phyloP scores from a whole-genome alignment of 64 coral and sea anemone genomes.

The Stichodactyla mertensii region DNA sequence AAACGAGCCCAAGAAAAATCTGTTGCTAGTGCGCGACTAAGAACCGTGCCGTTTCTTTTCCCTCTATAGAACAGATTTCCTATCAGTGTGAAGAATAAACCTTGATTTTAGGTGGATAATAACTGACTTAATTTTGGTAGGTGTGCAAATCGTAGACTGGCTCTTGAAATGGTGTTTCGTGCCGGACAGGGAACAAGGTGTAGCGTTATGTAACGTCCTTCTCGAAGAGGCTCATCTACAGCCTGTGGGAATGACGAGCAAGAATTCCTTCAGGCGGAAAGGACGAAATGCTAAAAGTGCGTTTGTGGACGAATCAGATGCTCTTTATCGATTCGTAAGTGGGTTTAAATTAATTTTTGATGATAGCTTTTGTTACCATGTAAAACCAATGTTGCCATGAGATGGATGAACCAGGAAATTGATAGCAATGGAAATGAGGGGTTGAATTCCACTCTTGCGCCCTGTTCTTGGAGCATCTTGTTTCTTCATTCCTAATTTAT shows the following conservation, averaged over 20 bases:
- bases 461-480: too few species aligned
- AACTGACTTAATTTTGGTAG: slow-evolving; percentile 16
- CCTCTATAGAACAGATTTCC: too few species aligned
- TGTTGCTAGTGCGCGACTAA: too few species aligned
- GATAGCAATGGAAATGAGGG: too few species aligned
- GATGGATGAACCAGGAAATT: too few species aligned
- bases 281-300: slow-evolving; percentile 3
- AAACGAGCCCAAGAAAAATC: too few species aligned
- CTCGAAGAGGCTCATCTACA: slow-evolving; percentile 81
- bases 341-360: neutral
- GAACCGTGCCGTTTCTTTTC: too few species aligned
- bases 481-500: too few species aligned
- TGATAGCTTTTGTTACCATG: neutral
- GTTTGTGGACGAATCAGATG: slow-evolving; percentile 74
- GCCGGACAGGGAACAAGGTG: slow-evolving; percentile 41
- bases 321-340: slow-evolving; percentile 98
- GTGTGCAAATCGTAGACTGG: slow-evolving; percentile 86
- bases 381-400: too few species aligned
- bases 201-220: slow-evolving; percentile 59
- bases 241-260: slow-evolving; percentile 76
- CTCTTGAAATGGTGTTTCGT: slow-evolving; percentile 93
- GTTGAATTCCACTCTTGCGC: too few species aligned
- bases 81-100: neutral
- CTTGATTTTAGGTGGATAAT: neutral
- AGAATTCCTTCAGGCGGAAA: slow-evolving; percentile 68